Percentiles rank a stretch among this genome's conserved stretches.
Evolutionary conservation across 2,113 vertebrate genomes (phyloP).

Genomic region (Acrocephalus kingi): DNA sequence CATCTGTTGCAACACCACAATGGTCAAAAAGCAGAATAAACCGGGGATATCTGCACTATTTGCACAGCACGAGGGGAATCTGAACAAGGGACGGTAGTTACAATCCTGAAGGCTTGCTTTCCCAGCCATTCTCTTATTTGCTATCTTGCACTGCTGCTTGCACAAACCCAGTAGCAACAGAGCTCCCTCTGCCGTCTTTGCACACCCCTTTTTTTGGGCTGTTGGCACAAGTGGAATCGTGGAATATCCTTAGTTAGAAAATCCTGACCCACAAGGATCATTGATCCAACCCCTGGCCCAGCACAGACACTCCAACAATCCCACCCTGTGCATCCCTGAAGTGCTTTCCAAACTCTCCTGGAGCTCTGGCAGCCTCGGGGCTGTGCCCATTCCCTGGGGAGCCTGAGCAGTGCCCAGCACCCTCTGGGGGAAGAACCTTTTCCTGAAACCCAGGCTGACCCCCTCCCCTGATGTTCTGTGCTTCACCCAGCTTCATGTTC

Average conservation of each 20-base stretch:
- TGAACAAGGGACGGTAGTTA: neutral
- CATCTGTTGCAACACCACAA: neutral
- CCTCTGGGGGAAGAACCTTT: neutral
- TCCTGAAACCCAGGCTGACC: rapidly evolving
- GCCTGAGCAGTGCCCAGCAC: neutral
- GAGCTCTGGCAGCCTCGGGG: neutral
- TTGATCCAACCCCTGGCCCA: neutral
- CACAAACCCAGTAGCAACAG: neutral
- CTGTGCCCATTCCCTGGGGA: neutral
- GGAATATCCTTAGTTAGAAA: neutral
- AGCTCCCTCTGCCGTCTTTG: neutral
- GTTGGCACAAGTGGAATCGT: rapidly evolving
- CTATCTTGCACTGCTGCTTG: neutral
- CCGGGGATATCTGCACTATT: neutral
- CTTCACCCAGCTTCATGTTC: neutral
- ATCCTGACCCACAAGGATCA: neutral
- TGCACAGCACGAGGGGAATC: neutral
- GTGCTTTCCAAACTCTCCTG: rapidly evolving
- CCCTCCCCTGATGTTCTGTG: neutral
- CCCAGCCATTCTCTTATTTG: neutral
- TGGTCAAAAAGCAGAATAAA: neutral
- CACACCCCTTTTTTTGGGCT: neutral
- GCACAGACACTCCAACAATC: neutral
- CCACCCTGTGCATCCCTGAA: neutral
- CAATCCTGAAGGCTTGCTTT: neutral